phyloP scores from a whole-genome alignment of 2,888 invertebrate species.

The Agapostemon virescens region DNA sequence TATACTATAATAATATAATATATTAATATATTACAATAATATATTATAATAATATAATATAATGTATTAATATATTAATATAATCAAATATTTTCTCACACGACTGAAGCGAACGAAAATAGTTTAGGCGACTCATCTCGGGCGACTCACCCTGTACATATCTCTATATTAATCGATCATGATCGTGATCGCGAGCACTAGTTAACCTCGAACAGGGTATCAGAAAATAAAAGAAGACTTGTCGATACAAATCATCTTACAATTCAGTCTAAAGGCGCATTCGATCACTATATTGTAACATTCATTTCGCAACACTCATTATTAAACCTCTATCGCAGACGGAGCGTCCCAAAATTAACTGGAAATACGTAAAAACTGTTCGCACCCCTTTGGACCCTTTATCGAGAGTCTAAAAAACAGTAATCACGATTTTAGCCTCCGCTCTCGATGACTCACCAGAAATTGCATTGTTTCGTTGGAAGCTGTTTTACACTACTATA shows the following conservation, averaged over 20 bases:
- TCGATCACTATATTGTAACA: slow-evolving; percentile 34
- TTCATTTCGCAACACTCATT: slow-evolving; percentile 27
- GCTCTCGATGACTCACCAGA: background rate
- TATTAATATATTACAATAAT: too few relatives aligned
- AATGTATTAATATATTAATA: too few relatives aligned
- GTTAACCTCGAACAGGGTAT: slow-evolving; percentile 42
- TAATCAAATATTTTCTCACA: too few relatives aligned
- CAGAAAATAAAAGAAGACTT: slow-evolving; percentile 57
- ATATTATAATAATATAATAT: too few relatives aligned
- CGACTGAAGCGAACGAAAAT: too few relatives aligned
- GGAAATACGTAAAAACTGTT: background rate
- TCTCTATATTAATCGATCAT: slow-evolving; percentile 32
- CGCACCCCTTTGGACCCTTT: background rate
- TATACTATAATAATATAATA: too few relatives aligned
- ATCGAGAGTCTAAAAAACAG: background rate
- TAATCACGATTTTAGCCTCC: background rate
- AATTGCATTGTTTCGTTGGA: background rate
- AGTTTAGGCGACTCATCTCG: too few relatives aligned
- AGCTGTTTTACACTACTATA: slow-evolving; percentile 5
- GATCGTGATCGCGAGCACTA: slow-evolving; percentile 20
- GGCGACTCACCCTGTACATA: too few relatives aligned
- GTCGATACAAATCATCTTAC: slow-evolving; percentile 45
- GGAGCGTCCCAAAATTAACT: slow-evolving; percentile 25
- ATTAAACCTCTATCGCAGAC: slow-evolving; percentile 19
- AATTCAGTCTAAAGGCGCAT: slow-evolving; percentile 64